Evolutionary conservation across 2,797 vertebrate species (phyloP), one percentile per base, ranked within the genome.

Genomic region (Lepidocolaptes lacrymiger): DNA sequence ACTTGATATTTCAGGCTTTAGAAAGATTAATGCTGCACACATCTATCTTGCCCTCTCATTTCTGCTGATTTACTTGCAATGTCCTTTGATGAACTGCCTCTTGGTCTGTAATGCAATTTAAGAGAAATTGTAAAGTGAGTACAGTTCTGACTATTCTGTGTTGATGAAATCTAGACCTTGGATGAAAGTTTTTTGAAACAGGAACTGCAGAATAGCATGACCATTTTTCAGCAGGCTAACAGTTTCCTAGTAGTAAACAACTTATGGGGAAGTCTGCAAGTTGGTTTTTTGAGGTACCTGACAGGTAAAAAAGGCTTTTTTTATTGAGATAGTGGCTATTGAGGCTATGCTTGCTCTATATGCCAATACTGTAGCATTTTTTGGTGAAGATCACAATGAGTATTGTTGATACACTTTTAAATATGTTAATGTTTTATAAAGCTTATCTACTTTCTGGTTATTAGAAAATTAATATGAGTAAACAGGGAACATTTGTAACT

Each of bases 11-110:
- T 86, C 68, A 79, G 81, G 54, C 14, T 51, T 82, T 80, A 64
- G 55, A 44, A 77, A 66, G 75, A 93, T 85, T 63, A 79, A 52
- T 91, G 48, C 20, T 69, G 49, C 43, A 34, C 86, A 14, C 52
- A 62, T 97, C 88, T 88, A 14, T 93, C 80, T 94, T 94, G 19
- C 26, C 48, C 41, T 86, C 58, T 83, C 36, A 59, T 96, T 77
- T 62, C 36, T 89, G 32, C 74, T 20, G 49, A 54, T 37, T 86
- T 76, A 51, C 62, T 71, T 69, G 36, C 13, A 88, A 7, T 34
- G 28, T 49, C 43, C 56, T 96, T 95, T 95, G 89, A 80, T 74
- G 56, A 83, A 67, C 55, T 73, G 27, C 87, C 41, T 88, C 69
- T 79, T 9, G 21, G 21, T 54, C 61, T 73, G 63, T 90, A 96